phyloP scores from a whole-genome alignment of 2,888 invertebrate genomes.

The Microdon myrmicae region DNA sequence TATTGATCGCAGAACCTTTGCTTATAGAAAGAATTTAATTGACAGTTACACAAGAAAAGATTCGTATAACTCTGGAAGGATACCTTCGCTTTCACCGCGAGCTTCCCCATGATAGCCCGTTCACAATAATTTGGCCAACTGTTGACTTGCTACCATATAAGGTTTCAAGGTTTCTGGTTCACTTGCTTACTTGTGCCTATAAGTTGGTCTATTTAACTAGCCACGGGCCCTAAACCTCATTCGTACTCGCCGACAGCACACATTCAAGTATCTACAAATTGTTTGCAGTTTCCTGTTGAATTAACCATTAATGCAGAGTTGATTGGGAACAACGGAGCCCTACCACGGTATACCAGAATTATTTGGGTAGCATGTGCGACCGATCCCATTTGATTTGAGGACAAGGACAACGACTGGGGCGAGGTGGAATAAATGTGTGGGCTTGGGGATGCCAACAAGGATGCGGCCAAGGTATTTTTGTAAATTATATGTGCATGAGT shows the following conservation, averaged over 20 bases:
- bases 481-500: constrained; percentile 47
- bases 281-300: constrained; percentile 44
- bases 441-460: too few relatives aligned
- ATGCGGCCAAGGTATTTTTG: too few relatives aligned
- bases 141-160: constrained; percentile 21
- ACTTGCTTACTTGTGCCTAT: constrained; percentile 17
- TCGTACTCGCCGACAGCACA: background rate
- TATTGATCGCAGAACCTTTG: too few relatives aligned
- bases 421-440: too few relatives aligned
- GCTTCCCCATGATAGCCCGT: too few relatives aligned
- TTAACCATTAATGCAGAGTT: constrained; percentile 50
- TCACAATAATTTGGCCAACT: constrained; percentile 22
- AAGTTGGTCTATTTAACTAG: constrained; percentile 4
- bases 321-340: constrained; percentile 30
- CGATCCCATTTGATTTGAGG: constrained; percentile 5
- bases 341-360: constrained; percentile 25
- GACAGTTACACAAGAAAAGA: too few relatives aligned
- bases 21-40: too few relatives aligned
- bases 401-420: background rate
- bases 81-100: too few relatives aligned
- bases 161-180: constrained; percentile 20
- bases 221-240: constrained; percentile 15
- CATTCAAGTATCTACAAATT: too few relatives aligned
- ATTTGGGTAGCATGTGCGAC: constrained; percentile 37
- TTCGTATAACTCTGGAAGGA: too few relatives aligned